Base-by-base conservation (phyloP, 2,888 invertebrate species). In the Eristalis pertinax region DNA sequence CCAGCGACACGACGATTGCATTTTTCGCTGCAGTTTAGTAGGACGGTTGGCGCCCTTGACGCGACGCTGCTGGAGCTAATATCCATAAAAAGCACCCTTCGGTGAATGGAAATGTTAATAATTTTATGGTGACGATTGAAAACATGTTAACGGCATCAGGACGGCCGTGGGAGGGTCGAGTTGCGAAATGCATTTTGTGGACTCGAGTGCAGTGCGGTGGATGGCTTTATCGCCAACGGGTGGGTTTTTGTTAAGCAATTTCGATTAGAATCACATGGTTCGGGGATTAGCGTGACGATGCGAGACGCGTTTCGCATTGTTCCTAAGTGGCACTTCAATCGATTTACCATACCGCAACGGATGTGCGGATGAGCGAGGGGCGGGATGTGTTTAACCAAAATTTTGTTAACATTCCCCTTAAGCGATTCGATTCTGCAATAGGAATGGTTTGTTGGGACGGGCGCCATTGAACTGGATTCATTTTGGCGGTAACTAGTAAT, bases 121-220 rank as follows among this genome's bases (percentile, higher is more conserved):
- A 87, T 87, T 87, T 87, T 80, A 87, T 87, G 87, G 84, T 87
- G 87, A 87, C 87, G 87, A 87, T 87, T 87, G 84, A 32, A 58
- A 73, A 73, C 79, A 84, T 84, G 68, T 62, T 83, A 84, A 87
- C 75, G 41, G 67, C 79, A 78, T 73, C 73, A 80, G 56, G 68
- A 29, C 26, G 68, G 62, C 60, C 50, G 63, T 62, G 35, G 32
- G 38, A 38, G 76, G 76, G 22, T 68, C 64, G 58, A 32, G 32
- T 29, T 72, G 35, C 29, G 82, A 77, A 86, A 72, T 86, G 86
- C 86, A 83, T 75, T 83, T 86, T 70, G 50, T 41, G 73, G 69
- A 81, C 38, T 62, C 60, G 5, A 29, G 32, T 15, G 56, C 50
- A 69, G 22, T 8, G 50, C 74, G 79, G 81, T 19, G 76, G 76